These are phyloP conservation scores for Turnix velox DNA, from an alignment of 2,113 vertebrate species.

Conservation along the genomic window DNA sequence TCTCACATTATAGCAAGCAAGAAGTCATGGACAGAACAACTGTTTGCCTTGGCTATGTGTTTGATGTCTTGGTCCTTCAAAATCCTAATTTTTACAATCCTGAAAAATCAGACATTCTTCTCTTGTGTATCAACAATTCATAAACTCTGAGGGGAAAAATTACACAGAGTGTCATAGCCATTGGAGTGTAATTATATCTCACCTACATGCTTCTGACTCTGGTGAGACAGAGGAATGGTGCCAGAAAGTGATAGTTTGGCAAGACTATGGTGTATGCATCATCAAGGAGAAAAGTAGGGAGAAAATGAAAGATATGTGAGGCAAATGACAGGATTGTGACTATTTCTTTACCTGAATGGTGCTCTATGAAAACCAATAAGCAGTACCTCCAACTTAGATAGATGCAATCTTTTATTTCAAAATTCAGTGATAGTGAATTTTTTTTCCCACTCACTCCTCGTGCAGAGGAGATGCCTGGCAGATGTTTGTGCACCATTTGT, in stretches of 20 bases:
- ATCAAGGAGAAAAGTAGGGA: background rate
- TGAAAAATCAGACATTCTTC: background rate
- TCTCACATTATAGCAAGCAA: background rate
- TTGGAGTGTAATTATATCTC: background rate
- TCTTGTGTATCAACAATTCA: background rate
- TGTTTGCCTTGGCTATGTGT: accelerated
- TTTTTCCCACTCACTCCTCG: no score
- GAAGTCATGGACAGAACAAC: background rate
- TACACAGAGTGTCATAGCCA: background rate
- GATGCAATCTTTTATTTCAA: background rate
- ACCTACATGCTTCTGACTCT: background rate
- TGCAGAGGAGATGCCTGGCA: background rate
- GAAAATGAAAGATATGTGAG: background rate
- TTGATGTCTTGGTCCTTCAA: background rate
- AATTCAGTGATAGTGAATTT: background rate
- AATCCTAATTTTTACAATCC: background rate
- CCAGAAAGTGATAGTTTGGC: background rate
- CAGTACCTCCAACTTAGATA: background rate
- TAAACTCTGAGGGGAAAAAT: background rate
- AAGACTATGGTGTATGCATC: background rate
- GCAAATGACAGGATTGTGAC: background rate
- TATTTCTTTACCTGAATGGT: background rate
- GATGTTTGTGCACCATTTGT: background rate
- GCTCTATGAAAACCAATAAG: background rate
- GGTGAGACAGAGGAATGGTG: background rate